Evolutionary conservation across 1,140 invertebrate species (phyloP), one percentile per base, ranked within the genome.

Genomic region (Paralvinella palmiformis): DNA sequence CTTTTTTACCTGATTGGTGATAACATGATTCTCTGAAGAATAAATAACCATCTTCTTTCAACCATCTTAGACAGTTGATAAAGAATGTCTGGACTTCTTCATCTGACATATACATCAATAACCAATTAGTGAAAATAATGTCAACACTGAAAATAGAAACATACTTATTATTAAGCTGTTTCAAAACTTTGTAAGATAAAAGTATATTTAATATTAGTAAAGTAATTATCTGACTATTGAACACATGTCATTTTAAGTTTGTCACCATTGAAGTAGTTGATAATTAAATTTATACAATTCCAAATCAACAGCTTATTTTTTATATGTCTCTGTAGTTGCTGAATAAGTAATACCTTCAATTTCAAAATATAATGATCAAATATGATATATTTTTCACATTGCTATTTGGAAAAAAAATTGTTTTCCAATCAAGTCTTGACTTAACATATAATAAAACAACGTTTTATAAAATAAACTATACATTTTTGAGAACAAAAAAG

Each of bases 51-150:
- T 75, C 79, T 20, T 79, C 75, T 58, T 75, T 76, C 7, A 86
- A 73, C 85, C 85, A 86, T 36, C 67, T 59, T 3, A 86, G 67
- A 35, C 82, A 75, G 59, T 82, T 83, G 32, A 71, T 63, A 5
- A 85, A 70, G 7, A 86, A 73, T 17, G 75, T 68, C 36, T 79
- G 69, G 3, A 83, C 78, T 68, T 86, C 85, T 3, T 74, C 71
- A 66, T 86, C 84, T 37, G 72, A 72, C 35, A 86, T 66, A 69
- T 86, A 86, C 85, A 86, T 86, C 52, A 86, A 76, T 20, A 86
- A 75, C 85, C 85, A 86, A 70, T 86, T 86, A 67, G 84, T 84
- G 73, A 86, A 86, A 3, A 86, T 79, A 22, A 86, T 61, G 67
- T 86, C 84, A 37, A 74, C 70, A 62, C 81, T 82, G 64, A 6